Conservation (phyloP, 1,140 invertebrate genomes). For the Drosophila sucinea region DNA sequence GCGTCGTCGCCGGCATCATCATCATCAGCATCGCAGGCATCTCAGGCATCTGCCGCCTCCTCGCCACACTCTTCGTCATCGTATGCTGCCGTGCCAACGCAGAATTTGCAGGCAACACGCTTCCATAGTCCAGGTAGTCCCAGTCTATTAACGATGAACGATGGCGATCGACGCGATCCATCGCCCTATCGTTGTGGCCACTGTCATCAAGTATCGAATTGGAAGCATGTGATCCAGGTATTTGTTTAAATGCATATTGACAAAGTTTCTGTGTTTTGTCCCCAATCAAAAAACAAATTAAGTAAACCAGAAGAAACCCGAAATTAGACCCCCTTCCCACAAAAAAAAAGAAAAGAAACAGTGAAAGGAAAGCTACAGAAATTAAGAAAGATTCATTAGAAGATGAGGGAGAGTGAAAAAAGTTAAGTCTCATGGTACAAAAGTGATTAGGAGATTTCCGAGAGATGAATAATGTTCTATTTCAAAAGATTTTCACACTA, state of each 20-base stretch:
- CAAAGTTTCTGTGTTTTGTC: slow-evolving; percentile 75
- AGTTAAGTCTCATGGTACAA: no score
- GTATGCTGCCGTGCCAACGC: slow-evolving; percentile 27
- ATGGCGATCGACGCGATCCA: slow-evolving; percentile 78
- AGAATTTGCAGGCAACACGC: slow-evolving; percentile 46
- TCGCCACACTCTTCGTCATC: slow-evolving; percentile 45
- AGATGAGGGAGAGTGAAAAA: no score
- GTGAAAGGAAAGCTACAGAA: neutral
- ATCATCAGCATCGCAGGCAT: slow-evolving; percentile 36
- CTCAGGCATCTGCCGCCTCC: slow-evolving; percentile 27
- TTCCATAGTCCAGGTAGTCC: slow-evolving; percentile 77
- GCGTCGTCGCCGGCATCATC: slow-evolving; percentile 24
- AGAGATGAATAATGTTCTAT: no score
- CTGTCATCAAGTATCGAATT: slow-evolving; percentile 90
- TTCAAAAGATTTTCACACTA: no score
- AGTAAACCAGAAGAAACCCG: slow-evolving; percentile 18
- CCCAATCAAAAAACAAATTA: slow-evolving; percentile 57
- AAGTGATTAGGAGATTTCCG: no score
- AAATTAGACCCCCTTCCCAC: slow-evolving; percentile 23
- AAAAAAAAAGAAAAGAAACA: neutral
- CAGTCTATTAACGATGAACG: slow-evolving; percentile 71
- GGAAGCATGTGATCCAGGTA: slow-evolving; percentile 92
- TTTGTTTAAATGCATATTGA: slow-evolving; percentile 69
- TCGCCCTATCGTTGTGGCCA: slow-evolving; percentile 89
- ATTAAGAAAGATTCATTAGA: neutral